A percentile compares a stretch with the other conserved stretches of the same genome.
Evolutionary conservation across 2,797 vertebrate genomes (phyloP).

Genomic region (Pseudopleuronectes americanus): DNA sequence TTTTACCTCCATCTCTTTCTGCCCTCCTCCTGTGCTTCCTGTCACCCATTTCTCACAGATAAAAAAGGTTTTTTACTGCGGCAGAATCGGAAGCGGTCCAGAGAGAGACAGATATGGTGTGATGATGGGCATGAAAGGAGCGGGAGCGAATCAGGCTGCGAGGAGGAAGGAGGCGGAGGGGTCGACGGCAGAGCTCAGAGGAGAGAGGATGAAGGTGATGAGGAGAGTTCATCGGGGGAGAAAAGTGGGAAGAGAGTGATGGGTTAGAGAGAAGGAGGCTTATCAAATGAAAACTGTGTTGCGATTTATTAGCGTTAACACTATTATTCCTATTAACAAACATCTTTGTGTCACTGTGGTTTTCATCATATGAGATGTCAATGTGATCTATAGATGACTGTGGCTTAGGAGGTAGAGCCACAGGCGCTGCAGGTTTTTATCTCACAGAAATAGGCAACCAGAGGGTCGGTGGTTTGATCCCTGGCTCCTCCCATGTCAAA

Average conservation of each 20-base stretch:
- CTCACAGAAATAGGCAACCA: too few species aligned
- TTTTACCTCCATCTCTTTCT: constrained; percentile 51
- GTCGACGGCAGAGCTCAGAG: constrained; percentile 18
- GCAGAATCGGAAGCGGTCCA: constrained; percentile 40
- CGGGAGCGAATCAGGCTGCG: constrained; percentile 23
- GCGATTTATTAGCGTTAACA: constrained; percentile 5
- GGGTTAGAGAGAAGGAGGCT: not conserved
- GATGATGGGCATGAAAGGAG: constrained; percentile 46
- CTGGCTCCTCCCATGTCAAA: too few species aligned
- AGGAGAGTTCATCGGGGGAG: constrained; percentile 16
- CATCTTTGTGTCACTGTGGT: not conserved
- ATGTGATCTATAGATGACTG: not conserved
- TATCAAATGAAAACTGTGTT: constrained; percentile 26
- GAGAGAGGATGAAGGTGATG: constrained; percentile 41
- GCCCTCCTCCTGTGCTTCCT: constrained; percentile 23
- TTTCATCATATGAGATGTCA: not conserved
- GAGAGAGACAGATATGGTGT: constrained; percentile 53
- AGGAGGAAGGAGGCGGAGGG: constrained; percentile 47
- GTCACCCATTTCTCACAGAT: constrained; percentile 49
- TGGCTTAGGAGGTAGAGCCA: too few species aligned
- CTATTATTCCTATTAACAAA: constrained; percentile 20
- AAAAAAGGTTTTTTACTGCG: constrained; percentile 55
- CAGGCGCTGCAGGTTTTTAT: too few species aligned
- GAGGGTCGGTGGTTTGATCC: too few species aligned
- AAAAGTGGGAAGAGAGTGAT: constrained; percentile 11